Base-by-base conservation (phyloP, 2,797 vertebrate species). In the Cynodonichthys magdalenae region DNA sequence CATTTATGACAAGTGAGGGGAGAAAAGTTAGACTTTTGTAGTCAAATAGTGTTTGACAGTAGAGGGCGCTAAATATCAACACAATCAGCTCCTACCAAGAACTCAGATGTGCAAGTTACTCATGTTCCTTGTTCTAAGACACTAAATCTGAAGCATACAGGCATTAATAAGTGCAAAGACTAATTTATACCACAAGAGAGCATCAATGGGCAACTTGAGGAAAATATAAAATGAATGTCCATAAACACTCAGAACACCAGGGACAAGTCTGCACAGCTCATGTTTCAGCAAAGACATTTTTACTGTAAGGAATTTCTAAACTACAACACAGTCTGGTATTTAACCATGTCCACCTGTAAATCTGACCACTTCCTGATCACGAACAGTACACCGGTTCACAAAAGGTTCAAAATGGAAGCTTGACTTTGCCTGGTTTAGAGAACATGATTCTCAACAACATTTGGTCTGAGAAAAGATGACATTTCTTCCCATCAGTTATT, bases 221-320 rank as follows among this genome's bases (percentile, higher is more conserved):
- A 80, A 69, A 18, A 50, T 59, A 80, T 77, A 59, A 67, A 49
- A 55, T 64, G 56, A 53, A 77, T 54, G 60, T 44, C 63, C 58
- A 28, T 64, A 49, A 61, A 79, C 27, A 44, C 51, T 10, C 27
- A 15, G 69, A 76, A 77, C 77, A 89, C 83, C 83, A 89, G 83
- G 82, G 77, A 66, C 41, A 29, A 48, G 62, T 66, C 74, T 75
- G 60, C 77, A 72, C 46, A 63, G 77, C 64, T 53, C 72, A 80
- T 77, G 82, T 75, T 73, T 91, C 82, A 88, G 60, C 47, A 34
- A 62, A 77, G 84, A 86, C 84, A 84, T 63, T 82, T 90, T 90
- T 81, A 90, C 66, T 63, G 79, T 83, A 63, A 84, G 82, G 87
- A 89, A 89, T 87, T 72, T 74, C 70, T 66, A 66, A 78, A 73